These are phyloP conservation scores for Pandemis heparana DNA, from an alignment of 2,888 invertebrate genomes.

Conservation along the genomic window DNA sequence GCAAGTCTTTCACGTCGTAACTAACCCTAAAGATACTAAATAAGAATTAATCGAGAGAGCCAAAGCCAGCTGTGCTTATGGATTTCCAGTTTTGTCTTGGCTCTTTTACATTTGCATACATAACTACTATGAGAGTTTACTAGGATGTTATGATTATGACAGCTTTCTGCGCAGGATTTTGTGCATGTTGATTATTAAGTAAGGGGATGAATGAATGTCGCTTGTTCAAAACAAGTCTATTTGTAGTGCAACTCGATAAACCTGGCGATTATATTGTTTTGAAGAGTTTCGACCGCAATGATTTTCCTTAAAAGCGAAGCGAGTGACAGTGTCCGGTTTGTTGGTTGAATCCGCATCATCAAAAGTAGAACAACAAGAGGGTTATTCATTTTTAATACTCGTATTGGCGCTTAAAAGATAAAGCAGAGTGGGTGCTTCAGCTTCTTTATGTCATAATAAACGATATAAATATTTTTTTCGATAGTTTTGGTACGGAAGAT, in stretches of 20 bases:
- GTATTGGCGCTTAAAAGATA: too few species aligned
- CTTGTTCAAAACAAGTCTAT: slow-evolving; percentile 1
- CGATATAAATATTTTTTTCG: neutral
- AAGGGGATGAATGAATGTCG: slow-evolving; percentile 6
- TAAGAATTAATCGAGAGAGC: too few species aligned
- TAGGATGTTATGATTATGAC: neutral
- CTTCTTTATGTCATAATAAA: neutral
- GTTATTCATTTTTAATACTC: neutral
- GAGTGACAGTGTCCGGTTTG: neutral
- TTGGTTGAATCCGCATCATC: slow-evolving; percentile 1
- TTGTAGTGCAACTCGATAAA: slow-evolving; percentile 4
- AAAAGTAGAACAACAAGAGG: neutral
- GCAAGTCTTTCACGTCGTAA: too few species aligned
- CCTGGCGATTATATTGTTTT: slow-evolving; percentile 20
- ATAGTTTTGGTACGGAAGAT: neutral
- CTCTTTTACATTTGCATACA: neutral
- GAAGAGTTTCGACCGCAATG: neutral
- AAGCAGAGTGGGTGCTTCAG: neutral
- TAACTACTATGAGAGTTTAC: neutral
- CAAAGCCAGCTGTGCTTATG: neutral
- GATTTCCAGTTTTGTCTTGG: neutral
- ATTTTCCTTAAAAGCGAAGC: slow-evolving; percentile 20
- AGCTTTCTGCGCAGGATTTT: neutral
- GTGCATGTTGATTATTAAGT: slow-evolving; percentile 25
- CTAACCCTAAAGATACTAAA: too few species aligned